phyloP scores from a whole-genome alignment of 2,797 vertebrate genomes.

The Euthynnus affinis region DNA sequence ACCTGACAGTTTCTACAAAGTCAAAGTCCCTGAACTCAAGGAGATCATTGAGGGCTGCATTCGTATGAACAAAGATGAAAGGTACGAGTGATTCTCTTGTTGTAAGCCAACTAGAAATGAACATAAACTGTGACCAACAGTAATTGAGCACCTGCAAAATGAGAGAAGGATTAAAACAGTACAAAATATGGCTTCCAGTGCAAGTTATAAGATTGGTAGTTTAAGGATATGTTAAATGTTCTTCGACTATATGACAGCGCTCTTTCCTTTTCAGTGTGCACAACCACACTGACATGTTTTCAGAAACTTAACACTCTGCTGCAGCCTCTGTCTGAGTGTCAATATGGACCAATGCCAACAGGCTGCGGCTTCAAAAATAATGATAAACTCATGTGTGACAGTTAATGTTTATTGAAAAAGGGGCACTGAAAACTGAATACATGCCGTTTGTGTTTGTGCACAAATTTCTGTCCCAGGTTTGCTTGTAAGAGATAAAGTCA shows the following conservation, averaged over 20 bases:
- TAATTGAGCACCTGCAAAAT: background rate
- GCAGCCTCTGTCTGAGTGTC: background rate
- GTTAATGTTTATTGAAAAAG: background rate
- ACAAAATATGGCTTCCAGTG: background rate
- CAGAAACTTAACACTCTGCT: background rate
- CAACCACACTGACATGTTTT: background rate
- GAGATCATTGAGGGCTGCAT: constrained; percentile 99
- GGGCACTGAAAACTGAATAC: no score
- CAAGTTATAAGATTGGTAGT: background rate
- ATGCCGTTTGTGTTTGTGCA: no score
- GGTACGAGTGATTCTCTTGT: constrained; percentile 82
- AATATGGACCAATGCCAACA: background rate
- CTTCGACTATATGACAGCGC: background rate
- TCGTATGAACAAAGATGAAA: constrained; percentile 95
- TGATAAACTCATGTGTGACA: no score
- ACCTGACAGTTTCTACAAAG: constrained; percentile 98
- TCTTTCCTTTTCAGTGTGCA: background rate
- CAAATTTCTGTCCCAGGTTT: background rate
- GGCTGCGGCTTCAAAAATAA: background rate
- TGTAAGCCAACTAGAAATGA: background rate
- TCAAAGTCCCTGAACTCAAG: constrained; percentile 96
- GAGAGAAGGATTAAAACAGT: background rate
- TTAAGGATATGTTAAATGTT: background rate
- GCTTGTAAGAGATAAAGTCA: background rate
- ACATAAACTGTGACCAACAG: background rate